Percentiles rank a stretch among this genome's conserved stretches.
phyloP scores from a whole-genome alignment of 2,113 vertebrate genomes.

The Ammodytes marinus region DNA sequence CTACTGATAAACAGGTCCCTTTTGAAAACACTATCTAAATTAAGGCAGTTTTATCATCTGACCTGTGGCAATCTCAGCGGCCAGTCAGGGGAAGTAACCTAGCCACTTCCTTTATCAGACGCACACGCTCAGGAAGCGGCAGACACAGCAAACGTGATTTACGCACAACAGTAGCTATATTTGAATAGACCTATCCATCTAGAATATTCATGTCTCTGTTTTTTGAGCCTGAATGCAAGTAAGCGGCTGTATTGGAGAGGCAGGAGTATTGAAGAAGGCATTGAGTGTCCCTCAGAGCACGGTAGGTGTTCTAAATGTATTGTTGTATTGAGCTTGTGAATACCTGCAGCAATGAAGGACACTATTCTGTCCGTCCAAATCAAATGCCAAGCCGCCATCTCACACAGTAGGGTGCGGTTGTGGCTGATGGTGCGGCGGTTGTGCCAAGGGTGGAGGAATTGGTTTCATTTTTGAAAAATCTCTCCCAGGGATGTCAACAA shows the following conservation, averaged over 20 bases:
- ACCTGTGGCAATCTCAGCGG: conserved; percentile 27
- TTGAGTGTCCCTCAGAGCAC: not conserved
- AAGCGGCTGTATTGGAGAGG: not conserved
- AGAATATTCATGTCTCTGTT: no score
- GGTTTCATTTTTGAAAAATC: not conserved
- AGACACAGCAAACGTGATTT: not conserved
- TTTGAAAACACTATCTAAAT: conserved; percentile 42
- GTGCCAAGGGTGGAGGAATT: not conserved
- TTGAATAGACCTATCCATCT: not conserved
- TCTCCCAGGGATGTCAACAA: no score
- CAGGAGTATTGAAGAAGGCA: not conserved
- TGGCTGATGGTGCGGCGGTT: not conserved
- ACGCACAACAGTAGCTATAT: not conserved
- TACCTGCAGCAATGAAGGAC: no score
- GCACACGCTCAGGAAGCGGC: conserved; percentile 14
- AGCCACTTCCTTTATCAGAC: conserved; percentile 17
- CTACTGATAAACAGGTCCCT: conserved; percentile 31
- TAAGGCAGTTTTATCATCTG: conserved; percentile 28
- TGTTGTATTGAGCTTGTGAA: not conserved
- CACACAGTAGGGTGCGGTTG: not conserved
- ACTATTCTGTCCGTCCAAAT: no score
- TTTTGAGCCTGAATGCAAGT: no score
- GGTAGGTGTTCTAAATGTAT: not conserved
- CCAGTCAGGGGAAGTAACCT: conserved; percentile 29
- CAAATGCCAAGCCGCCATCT: not conserved